Base-by-base conservation (phyloP, 2,888 invertebrate genomes). In the Chirona hameri region DNA sequence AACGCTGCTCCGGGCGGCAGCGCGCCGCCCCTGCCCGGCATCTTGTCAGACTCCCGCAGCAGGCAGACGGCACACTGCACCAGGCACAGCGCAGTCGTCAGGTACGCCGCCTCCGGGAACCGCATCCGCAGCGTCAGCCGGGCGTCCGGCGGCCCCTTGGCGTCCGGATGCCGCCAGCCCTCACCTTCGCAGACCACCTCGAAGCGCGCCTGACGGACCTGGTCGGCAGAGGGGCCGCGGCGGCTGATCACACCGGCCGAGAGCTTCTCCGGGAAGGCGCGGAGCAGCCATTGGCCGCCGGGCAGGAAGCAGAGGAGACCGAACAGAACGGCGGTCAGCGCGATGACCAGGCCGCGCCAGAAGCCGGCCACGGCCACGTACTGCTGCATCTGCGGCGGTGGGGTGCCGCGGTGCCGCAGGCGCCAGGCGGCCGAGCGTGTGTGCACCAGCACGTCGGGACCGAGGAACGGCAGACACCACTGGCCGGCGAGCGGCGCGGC, bases 11-110 rank as follows among this genome's bases (percentile, higher is more conserved):
- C 97, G 0, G 98, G 95, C 0, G 97, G 91, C 83, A 93, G 90
- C 1, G 98, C 97, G 21, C 98, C 98, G 60, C 96, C 96, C 18
- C 94, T 95, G 88, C 80, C 52, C 5, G 97, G 96, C 90, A 98
- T 91, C 86, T 93, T 93, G 82, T 92, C 91, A 60, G 89, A 89
- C 87, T 98, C 95, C 31, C 91, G 91, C 24, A 98, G 89, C 82
- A 98, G 88, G 0, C 92, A 93, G 82, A 94, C 86, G 0, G 94
- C 98, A 81, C 93, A 90, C 84, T 93, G 90, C 10, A 96, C 89
- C 83, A 96, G 87, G 60, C 92, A 91, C 12, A 91, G 91, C 83
- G 93, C 93, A 0, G 96, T 97, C 18, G 93, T 91, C 7, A 95
- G 93, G 89, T 98, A 98, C 29, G 94, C 97, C 4, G 94, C 93